phyloP scores from a whole-genome alignment of 2,888 invertebrate species.

The Saturnia pavonia region DNA sequence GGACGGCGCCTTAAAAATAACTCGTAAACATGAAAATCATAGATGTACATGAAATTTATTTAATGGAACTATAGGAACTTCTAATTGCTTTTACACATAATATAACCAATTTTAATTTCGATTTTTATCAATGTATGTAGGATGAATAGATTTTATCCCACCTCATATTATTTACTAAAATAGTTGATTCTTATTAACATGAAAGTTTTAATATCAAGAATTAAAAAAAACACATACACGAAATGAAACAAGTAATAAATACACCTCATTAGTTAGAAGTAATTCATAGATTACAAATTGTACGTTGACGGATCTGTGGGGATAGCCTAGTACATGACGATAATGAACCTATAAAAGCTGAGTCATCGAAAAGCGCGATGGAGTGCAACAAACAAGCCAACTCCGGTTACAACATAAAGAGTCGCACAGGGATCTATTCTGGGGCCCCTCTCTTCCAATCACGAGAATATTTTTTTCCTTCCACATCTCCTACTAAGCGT shows the following conservation, averaged over 20 bases:
- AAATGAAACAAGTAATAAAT: too few relatives aligned
- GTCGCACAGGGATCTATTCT: slow-evolving; percentile 80
- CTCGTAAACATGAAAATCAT: too few relatives aligned
- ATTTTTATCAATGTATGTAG: background rate
- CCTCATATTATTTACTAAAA: too few relatives aligned
- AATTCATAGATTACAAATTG: background rate
- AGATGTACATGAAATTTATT: background rate
- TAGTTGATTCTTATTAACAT: too few relatives aligned
- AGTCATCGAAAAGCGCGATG: slow-evolving; percentile 15
- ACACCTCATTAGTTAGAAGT: background rate
- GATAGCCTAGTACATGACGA: slow-evolving; percentile 11
- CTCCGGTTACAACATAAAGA: slow-evolving; percentile 62
- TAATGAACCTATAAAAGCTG: slow-evolving; percentile 21
- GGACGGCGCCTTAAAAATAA: too few relatives aligned
- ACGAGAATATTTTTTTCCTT: slow-evolving; percentile 59
- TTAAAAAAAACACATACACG: background rate
- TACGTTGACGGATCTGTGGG: background rate
- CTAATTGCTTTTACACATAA: background rate
- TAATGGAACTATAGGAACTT: background rate
- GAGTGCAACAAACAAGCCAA: slow-evolving; percentile 27
- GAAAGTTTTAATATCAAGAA: background rate
- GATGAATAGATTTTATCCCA: background rate
- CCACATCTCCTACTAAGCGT: slow-evolving; percentile 58
- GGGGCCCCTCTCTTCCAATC: slow-evolving; percentile 65
- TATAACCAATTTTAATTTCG: background rate